Evolutionary conservation across 2,797 vertebrate genomes (phyloP).

Genomic region (Gymnopithys bicolor): DNA sequence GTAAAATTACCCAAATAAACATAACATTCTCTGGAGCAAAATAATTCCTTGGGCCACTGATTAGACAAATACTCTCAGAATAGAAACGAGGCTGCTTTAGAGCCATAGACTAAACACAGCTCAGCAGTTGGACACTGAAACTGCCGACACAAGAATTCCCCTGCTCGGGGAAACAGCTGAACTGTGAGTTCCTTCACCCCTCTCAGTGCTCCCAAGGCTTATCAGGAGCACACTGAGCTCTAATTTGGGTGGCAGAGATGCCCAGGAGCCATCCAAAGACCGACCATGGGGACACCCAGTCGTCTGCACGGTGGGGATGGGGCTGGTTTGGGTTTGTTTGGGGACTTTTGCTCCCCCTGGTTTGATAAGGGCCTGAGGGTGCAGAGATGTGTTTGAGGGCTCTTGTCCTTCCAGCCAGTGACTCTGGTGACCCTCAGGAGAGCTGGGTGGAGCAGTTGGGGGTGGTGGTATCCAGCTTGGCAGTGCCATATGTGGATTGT

Average conservation of each 20-base stretch:
- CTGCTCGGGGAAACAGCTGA: not conserved
- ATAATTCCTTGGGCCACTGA: not conserved
- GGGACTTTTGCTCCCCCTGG: not conserved
- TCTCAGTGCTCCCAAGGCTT: not conserved
- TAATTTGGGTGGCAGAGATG: not conserved
- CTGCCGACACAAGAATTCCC: slow-evolving; percentile 13
- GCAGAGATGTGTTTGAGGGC: not conserved
- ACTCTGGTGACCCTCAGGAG: not conserved
- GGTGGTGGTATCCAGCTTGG: not conserved
- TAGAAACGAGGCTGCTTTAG: slow-evolving; percentile 40
- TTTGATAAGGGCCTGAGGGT: not conserved
- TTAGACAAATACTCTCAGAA: slow-evolving; percentile 45
- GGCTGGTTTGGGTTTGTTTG: not conserved
- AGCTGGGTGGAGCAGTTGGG: not conserved
- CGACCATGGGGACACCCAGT: accelerated
- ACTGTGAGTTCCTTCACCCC: not conserved
- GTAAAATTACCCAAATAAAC: slow-evolving; percentile 2
- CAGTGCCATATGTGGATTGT: accelerated
- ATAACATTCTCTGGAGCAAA: slow-evolving; percentile 10
- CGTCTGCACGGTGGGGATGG: accelerated
- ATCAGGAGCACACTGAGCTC: not conserved
- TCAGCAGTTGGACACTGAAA: not conserved
- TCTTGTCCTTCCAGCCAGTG: not conserved
- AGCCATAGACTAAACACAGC: slow-evolving; percentile 61
- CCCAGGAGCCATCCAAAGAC: not conserved